Evolutionary conservation across 2,888 invertebrate genomes (phyloP), one percentile per base, ranked within the genome.

Genomic region (Limnephilus auricula): DNA sequence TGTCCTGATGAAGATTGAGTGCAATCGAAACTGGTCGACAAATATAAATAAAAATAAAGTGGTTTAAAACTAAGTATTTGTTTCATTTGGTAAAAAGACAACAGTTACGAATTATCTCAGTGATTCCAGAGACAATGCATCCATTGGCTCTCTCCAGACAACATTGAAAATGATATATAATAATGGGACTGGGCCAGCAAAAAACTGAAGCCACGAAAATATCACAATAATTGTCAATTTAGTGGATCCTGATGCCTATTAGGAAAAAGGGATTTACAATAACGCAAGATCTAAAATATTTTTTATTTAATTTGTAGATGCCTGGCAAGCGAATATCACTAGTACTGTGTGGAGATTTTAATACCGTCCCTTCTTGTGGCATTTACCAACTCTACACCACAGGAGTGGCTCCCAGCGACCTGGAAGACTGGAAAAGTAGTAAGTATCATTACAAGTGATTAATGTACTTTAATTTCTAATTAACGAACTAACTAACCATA

Each of bases 291-390:
- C 50, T 50, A 65, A 65, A 65, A 65, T 65, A 65, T 65, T 0
- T 25, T 78, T 32, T 13, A 30, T 30, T 85, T 85, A 31, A 30
- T 88, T 92, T 93, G 91, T 93, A 96, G 95, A 93, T 95, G 91
- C 94, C 95, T 9, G 94, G 94, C 0, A 94, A 94, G n/a, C 94
- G 95, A 78, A 95, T 98, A 45, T 97, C 97, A 2, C 94, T 98
- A 1, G 94, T 99, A 91, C 96, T 99, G 93, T 98, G 98, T 95
- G 99, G 99, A 0, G 99, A 99, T 94, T 99, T 99, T 94, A 99
- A 99, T 94, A 98, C 98, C 94, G 97, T 97, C 2, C 99, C 99
- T 0, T 97, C 97, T 89, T 97, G 97, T 94, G 98, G 98, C 0
- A 97, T 99, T 93, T 98, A 97, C 94, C 96, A 97, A 94, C 95